phyloP scores from a whole-genome alignment of 1,140 invertebrate genomes.

The Drosophila neocordata region DNA sequence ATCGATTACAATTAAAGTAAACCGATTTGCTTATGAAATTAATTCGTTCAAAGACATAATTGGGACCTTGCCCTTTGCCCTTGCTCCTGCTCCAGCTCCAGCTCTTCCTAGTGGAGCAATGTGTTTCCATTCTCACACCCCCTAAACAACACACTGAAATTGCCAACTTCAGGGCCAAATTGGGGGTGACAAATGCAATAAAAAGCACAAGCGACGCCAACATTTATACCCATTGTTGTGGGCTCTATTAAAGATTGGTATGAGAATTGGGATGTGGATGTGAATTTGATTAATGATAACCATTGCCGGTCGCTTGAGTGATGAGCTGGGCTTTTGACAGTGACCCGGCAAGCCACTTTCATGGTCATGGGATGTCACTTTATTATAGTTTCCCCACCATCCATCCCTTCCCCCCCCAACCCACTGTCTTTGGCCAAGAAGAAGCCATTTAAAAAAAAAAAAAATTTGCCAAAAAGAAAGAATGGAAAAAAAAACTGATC shows the following conservation, averaged over 20 bases:
- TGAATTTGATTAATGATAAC: conserved; percentile 73
- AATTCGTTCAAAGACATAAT: not conserved
- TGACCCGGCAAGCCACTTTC: conserved; percentile 42
- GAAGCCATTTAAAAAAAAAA: conserved; percentile 41
- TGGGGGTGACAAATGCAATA: conserved; percentile 72
- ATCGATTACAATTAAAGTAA: too few relatives aligned
- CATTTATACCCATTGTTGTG: conserved; percentile 44
- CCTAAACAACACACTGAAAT: not conserved
- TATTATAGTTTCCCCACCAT: conserved; percentile 40
- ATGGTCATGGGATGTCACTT: conserved; percentile 46
- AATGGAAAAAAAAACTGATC: not conserved
- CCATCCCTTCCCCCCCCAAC: too few relatives aligned
- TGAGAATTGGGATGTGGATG: conserved; percentile 12
- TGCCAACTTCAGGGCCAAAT: not conserved
- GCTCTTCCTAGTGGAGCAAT: conserved; percentile 15
- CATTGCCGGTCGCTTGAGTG: conserved; percentile 57
- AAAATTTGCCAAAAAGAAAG: conserved; percentile 30
- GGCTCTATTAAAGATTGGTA: not conserved
- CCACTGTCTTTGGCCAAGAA: not conserved
- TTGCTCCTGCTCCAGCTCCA: conserved; percentile 7
- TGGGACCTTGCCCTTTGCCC: conserved; percentile 19
- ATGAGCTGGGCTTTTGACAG: conserved; percentile 25
- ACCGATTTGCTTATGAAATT: not conserved
- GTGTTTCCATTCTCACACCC: conserved; percentile 54
- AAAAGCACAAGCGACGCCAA: conserved; percentile 57